Conservation (phyloP, 1,140 invertebrate species). For the Rhyzopertha dominica region DNA sequence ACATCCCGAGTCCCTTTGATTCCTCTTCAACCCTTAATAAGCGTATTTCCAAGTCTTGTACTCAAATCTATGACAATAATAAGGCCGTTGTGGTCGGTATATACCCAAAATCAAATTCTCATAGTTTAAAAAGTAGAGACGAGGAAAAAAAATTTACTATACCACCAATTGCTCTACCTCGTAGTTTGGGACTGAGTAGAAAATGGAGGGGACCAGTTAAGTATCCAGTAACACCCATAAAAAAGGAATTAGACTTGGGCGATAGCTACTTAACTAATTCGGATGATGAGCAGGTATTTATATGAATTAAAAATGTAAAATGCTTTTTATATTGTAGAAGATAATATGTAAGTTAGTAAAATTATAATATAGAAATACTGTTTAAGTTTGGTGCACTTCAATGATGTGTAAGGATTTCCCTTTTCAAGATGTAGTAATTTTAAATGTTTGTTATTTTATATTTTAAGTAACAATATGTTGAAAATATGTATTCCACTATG, state of each 20-base stretch:
- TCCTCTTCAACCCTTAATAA: slow-evolving; percentile 16
- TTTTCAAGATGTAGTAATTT: too few relatives aligned
- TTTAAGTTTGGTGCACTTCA: too few relatives aligned
- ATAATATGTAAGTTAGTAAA: too few relatives aligned
- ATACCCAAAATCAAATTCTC: slow-evolving; percentile 32
- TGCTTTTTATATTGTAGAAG: too few relatives aligned
- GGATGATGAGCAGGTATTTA: slow-evolving; percentile 45
- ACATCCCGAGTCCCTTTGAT: background rate
- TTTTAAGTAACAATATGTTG: too few relatives aligned
- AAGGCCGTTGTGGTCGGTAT: slow-evolving; percentile 37
- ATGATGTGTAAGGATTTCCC: too few relatives aligned
- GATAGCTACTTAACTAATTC: slow-evolving; percentile 28
- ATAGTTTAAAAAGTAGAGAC: slow-evolving; percentile 9
- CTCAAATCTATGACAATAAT: slow-evolving; percentile 30
- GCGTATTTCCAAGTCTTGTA: slow-evolving; percentile 34
- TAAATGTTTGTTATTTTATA: too few relatives aligned
- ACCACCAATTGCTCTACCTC: slow-evolving; percentile 47
- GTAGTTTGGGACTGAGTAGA: slow-evolving; percentile 51
- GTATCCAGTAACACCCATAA: slow-evolving; percentile 56
- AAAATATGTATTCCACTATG: too few relatives aligned
- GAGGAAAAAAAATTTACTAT: slow-evolving; percentile 15
- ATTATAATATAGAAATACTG: too few relatives aligned
- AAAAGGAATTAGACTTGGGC: slow-evolving; percentile 21
- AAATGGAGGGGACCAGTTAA: slow-evolving; percentile 54
- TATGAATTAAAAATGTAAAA: too few relatives aligned